Conservation (phyloP, 2,888 invertebrate genomes). For the Xestia rhomboidea region DNA sequence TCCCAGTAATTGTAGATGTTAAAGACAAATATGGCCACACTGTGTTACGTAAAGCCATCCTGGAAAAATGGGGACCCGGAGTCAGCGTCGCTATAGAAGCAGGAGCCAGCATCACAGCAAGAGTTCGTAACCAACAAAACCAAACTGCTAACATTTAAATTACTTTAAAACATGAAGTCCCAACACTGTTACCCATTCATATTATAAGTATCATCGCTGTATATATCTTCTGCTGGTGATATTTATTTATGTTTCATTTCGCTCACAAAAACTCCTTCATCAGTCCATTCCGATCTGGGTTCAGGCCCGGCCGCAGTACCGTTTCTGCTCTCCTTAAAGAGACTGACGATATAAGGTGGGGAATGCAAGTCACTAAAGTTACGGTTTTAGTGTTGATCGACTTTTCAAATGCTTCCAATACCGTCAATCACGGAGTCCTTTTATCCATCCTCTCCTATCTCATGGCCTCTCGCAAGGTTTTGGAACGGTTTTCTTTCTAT, state of each 20-base stretch:
- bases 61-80: conserved; percentile 78
- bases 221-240: background rate
- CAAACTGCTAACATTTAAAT: background rate
- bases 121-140: conserved; percentile 57
- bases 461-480: too few relatives aligned
- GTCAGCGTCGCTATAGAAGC: conserved; percentile 80
- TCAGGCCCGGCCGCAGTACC: too few relatives aligned
- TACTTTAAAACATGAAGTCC: background rate
- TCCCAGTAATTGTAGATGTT: conserved; percentile 62
- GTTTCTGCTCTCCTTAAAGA: too few relatives aligned
- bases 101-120: conserved; percentile 76
- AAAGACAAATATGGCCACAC: conserved; percentile 78
- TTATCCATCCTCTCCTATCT: too few relatives aligned
- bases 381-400: too few relatives aligned
- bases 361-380: too few relatives aligned
- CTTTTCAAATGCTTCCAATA: too few relatives aligned
- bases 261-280: background rate
- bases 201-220: background rate
- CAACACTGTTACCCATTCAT: background rate
- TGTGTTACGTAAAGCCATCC: conserved; percentile 80
- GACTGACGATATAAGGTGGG: too few relatives aligned
- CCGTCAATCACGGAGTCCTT: too few relatives aligned
- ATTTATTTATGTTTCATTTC: too few relatives aligned
- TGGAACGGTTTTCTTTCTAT: too few relatives aligned
- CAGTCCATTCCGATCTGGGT: too few relatives aligned